Base-by-base conservation (phyloP, 2,113 vertebrate species). In the Megaceryle torquata region DNA sequence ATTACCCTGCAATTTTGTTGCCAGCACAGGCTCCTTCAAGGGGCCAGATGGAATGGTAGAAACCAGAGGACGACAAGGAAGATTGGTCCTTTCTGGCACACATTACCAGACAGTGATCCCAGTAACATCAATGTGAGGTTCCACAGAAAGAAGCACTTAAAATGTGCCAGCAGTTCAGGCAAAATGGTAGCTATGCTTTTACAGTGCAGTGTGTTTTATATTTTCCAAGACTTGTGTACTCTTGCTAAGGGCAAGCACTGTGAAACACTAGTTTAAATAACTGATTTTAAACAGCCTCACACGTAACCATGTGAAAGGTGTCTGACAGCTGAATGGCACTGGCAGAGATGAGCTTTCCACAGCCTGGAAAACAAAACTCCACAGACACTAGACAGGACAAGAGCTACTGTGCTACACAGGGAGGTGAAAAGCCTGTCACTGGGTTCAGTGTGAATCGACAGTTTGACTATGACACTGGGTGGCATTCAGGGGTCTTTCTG, bases 341-440 rank as follows among this genome's bases (percentile, higher is more conserved):
- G 15, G 28, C 48, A 85, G 70, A 63, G 43, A 15, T 3, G 0
- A 68, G 64, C 61, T n/a, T 56, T 21, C 19, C 44, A 44, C 25
- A 76, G 59, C 63, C 67, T n/a, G 25, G 83, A 88, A 82, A 46
- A 25, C n/a, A 88, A 60, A 95, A 56, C 46, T 53, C 24, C 39
- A 24, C 13, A 33, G 65, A 37, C 2, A 56, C 2, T 15, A 0
- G 0, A 41, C 7, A 21, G 48, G 24, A 69, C 37, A 51, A 41
- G 39, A 54, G 29, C 69, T 43, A 25, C 43, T 3, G 1, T 43
- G 41, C 51, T 31, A 13, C 31, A 48, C 50, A 24, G 22, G 33
- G 35, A 0, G 1, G 33, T 19, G 35, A 44, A 84, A 75, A 88
- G 39, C 44, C 29, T 14, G 0, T 26, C 1, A 2, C 31, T 80